A percentile compares a stretch with the other conserved stretches of the same genome.
Evolutionary conservation across 2,888 invertebrate genomes (phyloP).

Genomic region (Lagria hirta): DNA sequence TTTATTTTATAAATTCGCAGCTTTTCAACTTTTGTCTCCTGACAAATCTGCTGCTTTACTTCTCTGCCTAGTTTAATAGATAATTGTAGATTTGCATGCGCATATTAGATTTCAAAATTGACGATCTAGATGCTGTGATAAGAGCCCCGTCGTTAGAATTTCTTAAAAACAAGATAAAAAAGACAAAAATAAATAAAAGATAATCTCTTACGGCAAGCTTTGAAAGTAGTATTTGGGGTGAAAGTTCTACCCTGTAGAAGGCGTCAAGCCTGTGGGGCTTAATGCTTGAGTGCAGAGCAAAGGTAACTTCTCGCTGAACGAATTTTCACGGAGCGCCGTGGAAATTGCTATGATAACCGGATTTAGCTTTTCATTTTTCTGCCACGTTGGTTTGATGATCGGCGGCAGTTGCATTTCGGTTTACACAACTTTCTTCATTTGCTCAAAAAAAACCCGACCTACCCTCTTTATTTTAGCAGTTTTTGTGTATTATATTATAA

Average conservation of each 20-base stretch:
- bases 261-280: slow-evolving; percentile 25
- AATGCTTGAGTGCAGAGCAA: slow-evolving; percentile 40
- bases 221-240: slow-evolving; percentile 5
- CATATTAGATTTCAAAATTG: too few relatives aligned
- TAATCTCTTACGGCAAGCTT: too few relatives aligned
- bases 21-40: too few relatives aligned
- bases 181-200: too few relatives aligned
- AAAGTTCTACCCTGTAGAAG: slow-evolving; percentile 10
- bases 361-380: slow-evolving; percentile 60
- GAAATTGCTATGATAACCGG: slow-evolving; percentile 58
- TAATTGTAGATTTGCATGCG: too few relatives aligned
- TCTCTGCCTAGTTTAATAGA: too few relatives aligned
- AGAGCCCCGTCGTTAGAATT: too few relatives aligned
- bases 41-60: too few relatives aligned
- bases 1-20: too few relatives aligned
- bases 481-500: slow-evolving; percentile 31
- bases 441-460: too few relatives aligned
- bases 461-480: slow-evolving; percentile 32
- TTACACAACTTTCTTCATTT: slow-evolving; percentile 51
- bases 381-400: slow-evolving; percentile 56
- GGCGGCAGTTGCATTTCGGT: slow-evolving; percentile 43
- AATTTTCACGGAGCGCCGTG: slow-evolving; percentile 43
- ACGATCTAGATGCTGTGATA: too few relatives aligned
- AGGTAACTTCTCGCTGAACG: slow-evolving; percentile 37
- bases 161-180: too few relatives aligned